These are phyloP conservation scores for Platycheirus albimanus DNA, from an alignment of 2,888 invertebrate species.

Conservation along the genomic window DNA sequence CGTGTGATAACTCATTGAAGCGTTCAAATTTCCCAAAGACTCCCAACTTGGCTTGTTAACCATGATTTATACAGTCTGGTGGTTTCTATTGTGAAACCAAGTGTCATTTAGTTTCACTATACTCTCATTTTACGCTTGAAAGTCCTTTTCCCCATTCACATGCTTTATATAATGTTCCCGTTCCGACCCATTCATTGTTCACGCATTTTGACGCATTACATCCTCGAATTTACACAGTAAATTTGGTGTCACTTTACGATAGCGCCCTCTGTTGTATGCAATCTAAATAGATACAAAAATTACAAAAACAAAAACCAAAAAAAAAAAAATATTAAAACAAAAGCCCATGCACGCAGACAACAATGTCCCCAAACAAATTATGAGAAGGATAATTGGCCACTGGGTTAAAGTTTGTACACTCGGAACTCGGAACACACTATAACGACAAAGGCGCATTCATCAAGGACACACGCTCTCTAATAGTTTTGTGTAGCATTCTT, in stretches of 20 bases:
- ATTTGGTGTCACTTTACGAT: conserved; percentile 33
- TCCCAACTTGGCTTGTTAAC: background rate
- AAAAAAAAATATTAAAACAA: background rate
- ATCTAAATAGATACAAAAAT: conserved; percentile 2
- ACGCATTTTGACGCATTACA: conserved; percentile 62
- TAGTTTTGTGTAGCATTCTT: conserved; percentile 46
- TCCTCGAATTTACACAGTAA: conserved; percentile 27
- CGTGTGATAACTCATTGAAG: conserved; percentile 5
- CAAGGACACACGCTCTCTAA: conserved; percentile 38
- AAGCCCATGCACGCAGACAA: conserved; percentile 3
- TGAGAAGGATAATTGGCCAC: conserved; percentile 65
- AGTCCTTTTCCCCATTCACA: background rate
- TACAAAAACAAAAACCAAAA: too few relatives aligned
- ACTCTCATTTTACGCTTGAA: conserved; percentile 41
- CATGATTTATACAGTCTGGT: conserved; percentile 36
- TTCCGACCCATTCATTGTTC: conserved; percentile 51
- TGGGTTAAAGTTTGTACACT: conserved; percentile 45
- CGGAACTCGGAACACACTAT: background rate
- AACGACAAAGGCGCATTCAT: conserved; percentile 30
- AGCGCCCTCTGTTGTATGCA: conserved; percentile 3
- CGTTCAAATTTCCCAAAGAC: conserved; percentile 23
- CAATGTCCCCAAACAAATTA: conserved; percentile 49
- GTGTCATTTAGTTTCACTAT: conserved; percentile 45
- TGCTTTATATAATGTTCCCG: background rate
- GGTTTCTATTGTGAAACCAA: conserved; percentile 38